phyloP scores from a whole-genome alignment of 35 echinoderm and acorn worm genomes.

The Holothuria glaberrima region DNA sequence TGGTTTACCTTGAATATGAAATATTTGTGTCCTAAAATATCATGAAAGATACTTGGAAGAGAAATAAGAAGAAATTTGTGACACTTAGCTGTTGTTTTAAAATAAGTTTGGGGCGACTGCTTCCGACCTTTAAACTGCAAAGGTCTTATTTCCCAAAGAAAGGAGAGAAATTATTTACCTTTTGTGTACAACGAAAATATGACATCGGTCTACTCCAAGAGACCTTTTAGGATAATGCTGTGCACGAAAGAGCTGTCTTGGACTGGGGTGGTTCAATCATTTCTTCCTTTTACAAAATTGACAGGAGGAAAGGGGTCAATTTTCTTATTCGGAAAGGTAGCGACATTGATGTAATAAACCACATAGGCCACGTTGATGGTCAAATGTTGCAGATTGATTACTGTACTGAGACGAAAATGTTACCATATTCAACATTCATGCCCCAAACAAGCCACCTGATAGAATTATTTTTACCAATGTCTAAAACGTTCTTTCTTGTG shows the following conservation, averaged over 20 bases:
- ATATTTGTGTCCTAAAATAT: too few species aligned
- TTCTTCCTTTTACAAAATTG: background rate
- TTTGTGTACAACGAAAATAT: too few species aligned
- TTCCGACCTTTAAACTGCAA: background rate
- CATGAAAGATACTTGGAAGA: too few species aligned
- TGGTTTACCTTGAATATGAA: too few species aligned
- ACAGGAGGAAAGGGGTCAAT: background rate
- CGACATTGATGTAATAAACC: background rate
- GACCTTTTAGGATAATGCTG: too few species aligned
- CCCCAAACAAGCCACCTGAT: background rate
- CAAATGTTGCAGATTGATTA: background rate
- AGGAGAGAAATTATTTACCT: too few species aligned
- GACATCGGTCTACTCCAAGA: too few species aligned
- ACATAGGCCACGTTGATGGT: background rate
- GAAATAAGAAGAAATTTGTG: too few species aligned
- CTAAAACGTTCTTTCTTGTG: background rate
- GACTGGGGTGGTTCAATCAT: background rate
- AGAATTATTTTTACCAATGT: too few species aligned
- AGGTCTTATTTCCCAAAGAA: too few species aligned
- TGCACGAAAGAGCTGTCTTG: background rate
- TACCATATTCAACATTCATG: constrained; percentile 1
- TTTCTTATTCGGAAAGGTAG: background rate
- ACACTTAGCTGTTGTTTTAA: too few species aligned
- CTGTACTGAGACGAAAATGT: background rate
- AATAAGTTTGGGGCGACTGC: too few species aligned